These are phyloP conservation scores for Mormoops blainvillei DNA, from an alignment of 2,113 vertebrate species.

Conservation along the genomic window DNA sequence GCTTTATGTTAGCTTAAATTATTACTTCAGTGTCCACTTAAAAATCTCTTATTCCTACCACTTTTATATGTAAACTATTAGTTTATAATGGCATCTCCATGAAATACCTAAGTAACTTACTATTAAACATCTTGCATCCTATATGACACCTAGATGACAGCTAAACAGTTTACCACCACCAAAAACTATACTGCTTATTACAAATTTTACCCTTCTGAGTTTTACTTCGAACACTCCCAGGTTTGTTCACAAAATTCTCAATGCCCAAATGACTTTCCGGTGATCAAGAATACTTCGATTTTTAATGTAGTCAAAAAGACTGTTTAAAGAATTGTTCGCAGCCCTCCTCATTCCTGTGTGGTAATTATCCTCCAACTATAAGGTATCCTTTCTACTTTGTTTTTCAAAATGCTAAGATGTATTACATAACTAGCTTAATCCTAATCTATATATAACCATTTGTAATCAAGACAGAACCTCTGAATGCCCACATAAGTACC, in stretches of 20 bases:
- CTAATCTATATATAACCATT: constrained; percentile 27
- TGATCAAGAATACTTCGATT: constrained; percentile 23
- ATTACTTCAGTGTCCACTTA: neutral
- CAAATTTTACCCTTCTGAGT: neutral
- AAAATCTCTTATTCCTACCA: neutral
- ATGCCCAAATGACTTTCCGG: neutral
- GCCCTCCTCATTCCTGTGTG: neutral
- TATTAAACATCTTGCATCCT: neutral
- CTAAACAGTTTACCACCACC: neutral
- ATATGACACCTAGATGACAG: neutral
- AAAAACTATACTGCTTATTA: neutral
- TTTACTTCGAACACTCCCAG: neutral
- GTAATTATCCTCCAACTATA: constrained; percentile 20
- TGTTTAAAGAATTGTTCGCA: constrained; percentile 26
- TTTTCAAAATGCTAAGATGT: constrained; percentile 45
- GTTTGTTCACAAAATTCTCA: neutral
- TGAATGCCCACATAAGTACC: constrained; percentile 32
- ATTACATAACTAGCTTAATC: constrained; percentile 42
- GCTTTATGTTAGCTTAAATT: neutral
- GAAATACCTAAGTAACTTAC: neutral
- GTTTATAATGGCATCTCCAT: neutral
- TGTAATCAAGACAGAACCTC: constrained; percentile 51
- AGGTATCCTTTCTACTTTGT: neutral
- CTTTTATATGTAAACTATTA: neutral
- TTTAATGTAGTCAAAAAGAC: constrained; percentile 39